phyloP scores from a whole-genome alignment of 2,888 invertebrate species.

The Dasysyrphus albostriatus region DNA sequence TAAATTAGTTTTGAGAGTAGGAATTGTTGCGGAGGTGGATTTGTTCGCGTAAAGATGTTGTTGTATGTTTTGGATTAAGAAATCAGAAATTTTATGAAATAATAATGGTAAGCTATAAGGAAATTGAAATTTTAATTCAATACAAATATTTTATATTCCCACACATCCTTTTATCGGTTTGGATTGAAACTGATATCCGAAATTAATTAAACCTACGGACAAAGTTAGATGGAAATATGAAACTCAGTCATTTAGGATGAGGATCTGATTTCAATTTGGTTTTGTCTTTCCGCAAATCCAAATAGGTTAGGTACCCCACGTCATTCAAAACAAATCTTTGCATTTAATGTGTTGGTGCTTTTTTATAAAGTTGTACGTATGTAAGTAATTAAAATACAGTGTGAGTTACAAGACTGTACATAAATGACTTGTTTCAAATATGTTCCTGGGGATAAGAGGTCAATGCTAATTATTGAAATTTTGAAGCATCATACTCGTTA shows the following conservation, averaged over 20 bases:
- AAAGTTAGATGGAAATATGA: slow-evolving; percentile 9
- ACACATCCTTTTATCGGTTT: slow-evolving; percentile 35
- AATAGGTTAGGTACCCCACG: too few species aligned
- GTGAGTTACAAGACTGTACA: not conserved
- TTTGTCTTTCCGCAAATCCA: not conserved
- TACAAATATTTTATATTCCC: slow-evolving; percentile 26
- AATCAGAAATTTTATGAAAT: slow-evolving; percentile 3
- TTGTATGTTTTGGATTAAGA: slow-evolving; percentile 23
- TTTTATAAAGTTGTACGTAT: too few species aligned
- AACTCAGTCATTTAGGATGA: not conserved
- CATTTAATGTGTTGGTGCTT: not conserved
- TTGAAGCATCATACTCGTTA: too few species aligned
- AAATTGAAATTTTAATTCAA: slow-evolving; percentile 53
- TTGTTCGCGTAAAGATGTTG: slow-evolving; percentile 10
- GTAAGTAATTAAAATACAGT: not conserved
- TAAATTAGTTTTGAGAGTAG: slow-evolving; percentile 34
- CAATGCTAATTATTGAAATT: too few species aligned
- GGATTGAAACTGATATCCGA: not conserved
- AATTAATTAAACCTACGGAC: not conserved
- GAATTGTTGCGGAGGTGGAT: slow-evolving; percentile 25
- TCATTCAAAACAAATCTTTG: not conserved
- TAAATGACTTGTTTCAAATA: too few species aligned
- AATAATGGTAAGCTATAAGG: slow-evolving; percentile 3
- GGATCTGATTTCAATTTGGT: slow-evolving; percentile 13
- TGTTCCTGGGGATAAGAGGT: too few species aligned